Conservation (phyloP, 53 echinoderm and acorn worm species). For the Patiria pectinifera region DNA sequence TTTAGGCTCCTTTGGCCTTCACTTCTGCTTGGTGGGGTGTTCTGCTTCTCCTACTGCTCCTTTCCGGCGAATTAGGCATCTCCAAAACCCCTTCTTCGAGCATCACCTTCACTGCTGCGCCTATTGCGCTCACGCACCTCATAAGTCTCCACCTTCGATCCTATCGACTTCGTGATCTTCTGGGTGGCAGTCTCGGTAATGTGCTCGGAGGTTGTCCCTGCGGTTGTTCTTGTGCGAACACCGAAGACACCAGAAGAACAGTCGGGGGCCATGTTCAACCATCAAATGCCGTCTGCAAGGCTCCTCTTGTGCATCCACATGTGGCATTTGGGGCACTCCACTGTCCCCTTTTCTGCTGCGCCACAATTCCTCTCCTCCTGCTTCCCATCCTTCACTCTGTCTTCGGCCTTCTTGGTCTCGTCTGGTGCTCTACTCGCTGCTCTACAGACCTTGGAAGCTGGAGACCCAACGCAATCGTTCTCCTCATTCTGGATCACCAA, state of each 20-base stretch:
- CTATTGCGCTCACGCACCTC: no score
- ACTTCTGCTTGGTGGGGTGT: no score
- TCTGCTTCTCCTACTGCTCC: no score
- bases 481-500: no score
- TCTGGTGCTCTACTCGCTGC: no score
- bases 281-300: neutral
- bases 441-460: no score
- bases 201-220: conserved; percentile 10
- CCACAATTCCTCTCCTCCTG: neutral
- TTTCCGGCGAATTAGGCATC: no score
- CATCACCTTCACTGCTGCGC: no score
- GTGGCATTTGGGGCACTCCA: conserved; percentile 22
- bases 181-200: conserved; percentile 19
- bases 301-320: conserved; percentile 1
- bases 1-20: no score
- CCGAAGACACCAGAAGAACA: conserved; percentile 10
- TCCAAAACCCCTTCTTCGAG: no score
- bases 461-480: no score
- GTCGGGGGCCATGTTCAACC: neutral
- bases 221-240: conserved; percentile 14
- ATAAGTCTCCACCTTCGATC: neutral
- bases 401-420: neutral
- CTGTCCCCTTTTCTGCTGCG: neutral
- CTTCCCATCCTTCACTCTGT: neutral
- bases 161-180: neutral